Evolutionary conservation across 2,113 vertebrate genomes (phyloP), one percentile per base, ranked within the genome.

Genomic region (Phoxinus phoxinus): DNA sequence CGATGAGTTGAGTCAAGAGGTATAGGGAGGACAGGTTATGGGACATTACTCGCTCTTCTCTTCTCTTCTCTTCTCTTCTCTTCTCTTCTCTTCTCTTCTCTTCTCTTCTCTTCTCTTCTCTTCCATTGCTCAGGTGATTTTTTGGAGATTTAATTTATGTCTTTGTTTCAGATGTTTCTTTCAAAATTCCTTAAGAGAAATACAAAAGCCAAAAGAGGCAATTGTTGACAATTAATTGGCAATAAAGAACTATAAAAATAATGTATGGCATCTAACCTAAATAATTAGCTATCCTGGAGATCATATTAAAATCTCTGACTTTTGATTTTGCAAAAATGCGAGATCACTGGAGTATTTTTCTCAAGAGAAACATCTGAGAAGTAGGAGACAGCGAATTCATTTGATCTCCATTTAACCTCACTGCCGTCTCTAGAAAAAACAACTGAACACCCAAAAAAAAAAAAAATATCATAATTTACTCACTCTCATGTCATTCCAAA

Each of bases 1-100:
- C 88, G 89, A 91, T 59, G 15, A 86, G 51, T 86, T 83, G 67
- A 73, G 84, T 79, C 72, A 51, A 71, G 37, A n/a, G 80, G 84
- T 87, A 41, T 41, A 35, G 25, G 71, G 86, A 84, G 75, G 84
- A 82, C 15, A 73, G 41, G 35, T 17, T 25, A 69, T 76, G 61
- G 48, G 59, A 84, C 83, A 88, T 89, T 83, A 32, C 65, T 84
- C 58, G 71, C 76, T 69, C 84, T 81, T 78, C 83, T 72, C 77
- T 67, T 86, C 84, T 85, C 32, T 58, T 44, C 53, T 67, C 46
- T 65, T 83, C 74, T 86, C 46, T 85, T 81, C 79, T 59, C 71
- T 81, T 75, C 76, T 76, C 78, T 76, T 76, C 73, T 76, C 73
- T 76, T 53, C 73, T 76, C 73, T 76, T 76, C 73, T 76, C 73